Evolutionary conservation across 1,140 invertebrate genomes (phyloP).

Genomic region (Episyrphus balteatus): DNA sequence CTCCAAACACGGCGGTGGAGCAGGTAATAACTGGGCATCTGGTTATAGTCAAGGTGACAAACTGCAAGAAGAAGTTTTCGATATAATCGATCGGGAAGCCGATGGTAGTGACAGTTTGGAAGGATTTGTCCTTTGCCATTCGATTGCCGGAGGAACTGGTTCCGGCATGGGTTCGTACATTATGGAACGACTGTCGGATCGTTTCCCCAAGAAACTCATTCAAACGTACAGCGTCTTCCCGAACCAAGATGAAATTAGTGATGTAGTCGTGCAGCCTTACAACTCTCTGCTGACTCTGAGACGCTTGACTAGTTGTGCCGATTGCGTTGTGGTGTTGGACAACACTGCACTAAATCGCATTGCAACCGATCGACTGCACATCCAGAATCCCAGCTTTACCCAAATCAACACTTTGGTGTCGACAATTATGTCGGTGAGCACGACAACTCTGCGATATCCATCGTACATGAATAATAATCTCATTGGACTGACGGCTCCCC

Average conservation of each 20-base stretch:
- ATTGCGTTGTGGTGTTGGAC: conserved; percentile 95
- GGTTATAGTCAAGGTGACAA: conserved; percentile 91
- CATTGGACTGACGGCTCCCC: conserved; percentile 86
- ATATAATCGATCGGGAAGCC: conserved; percentile 97
- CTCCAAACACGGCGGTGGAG: conserved; percentile 95
- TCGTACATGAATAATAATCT: conserved; percentile 99
- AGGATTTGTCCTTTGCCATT: conserved; percentile 97
- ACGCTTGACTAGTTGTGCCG: conserved; percentile 87
- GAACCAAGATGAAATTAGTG: conserved; percentile 95
- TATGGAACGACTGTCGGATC: conserved; percentile 84
- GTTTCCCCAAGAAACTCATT: conserved; percentile 96
- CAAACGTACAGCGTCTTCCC: conserved; percentile 99
- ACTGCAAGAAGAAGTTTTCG: conserved; percentile 94
- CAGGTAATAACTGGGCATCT: conserved; percentile 98
- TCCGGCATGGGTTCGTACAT: conserved; percentile 97
- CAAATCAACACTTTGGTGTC: conserved; percentile 98
- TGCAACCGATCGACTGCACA: conserved; percentile 87
- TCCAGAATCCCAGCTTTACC: conserved; percentile 85
- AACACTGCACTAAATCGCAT: conserved; percentile 95
- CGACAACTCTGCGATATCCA: conserved; percentile 90
- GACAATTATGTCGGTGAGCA: conserved; percentile 98
- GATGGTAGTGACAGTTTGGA: conserved; percentile 99
- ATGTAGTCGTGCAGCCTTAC: conserved; percentile 99
- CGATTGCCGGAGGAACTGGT: conserved; percentile 96
- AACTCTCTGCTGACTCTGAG: conserved; percentile 96